Conservation (phyloP, 2,797 vertebrate species). For the Rhinichthys osculus region DNA sequence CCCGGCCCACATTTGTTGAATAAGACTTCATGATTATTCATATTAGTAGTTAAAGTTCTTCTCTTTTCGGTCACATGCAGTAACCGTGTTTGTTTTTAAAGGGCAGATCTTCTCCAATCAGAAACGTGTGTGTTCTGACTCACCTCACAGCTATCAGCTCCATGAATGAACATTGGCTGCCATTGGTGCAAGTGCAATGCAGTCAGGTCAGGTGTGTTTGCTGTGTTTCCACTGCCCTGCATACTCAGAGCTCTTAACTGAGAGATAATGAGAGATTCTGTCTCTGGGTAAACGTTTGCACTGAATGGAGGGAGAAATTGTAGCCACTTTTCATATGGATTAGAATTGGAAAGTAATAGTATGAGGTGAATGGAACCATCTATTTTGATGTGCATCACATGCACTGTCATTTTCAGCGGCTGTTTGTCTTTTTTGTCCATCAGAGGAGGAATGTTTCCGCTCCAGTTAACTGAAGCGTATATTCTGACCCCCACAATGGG, state of each 20-base stretch:
- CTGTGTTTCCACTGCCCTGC: slow-evolving; percentile 56
- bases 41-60: neutral
- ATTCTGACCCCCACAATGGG: slow-evolving; percentile 71
- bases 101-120: slow-evolving; percentile 54
- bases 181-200: slow-evolving; percentile 70
- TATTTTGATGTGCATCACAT: neutral
- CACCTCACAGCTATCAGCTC: slow-evolving; percentile 64
- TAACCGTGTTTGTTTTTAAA: slow-evolving; percentile 59
- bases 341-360: neutral
- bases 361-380: slow-evolving; percentile 10
- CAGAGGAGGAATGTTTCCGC: slow-evolving; percentile 78
- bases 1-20: neutral
- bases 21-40: neutral
- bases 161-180: slow-evolving; percentile 62
- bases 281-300: neutral
- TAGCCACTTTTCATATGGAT: neutral
- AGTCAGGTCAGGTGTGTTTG: slow-evolving; percentile 76
- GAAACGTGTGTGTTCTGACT: slow-evolving; percentile 59
- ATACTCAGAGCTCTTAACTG: slow-evolving; percentile 43
- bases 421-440: slow-evolving; percentile 23
- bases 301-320: neutral
- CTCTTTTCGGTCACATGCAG: neutral
- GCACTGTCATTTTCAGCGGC: neutral
- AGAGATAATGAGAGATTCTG: neutral
- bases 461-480: slow-evolving; percentile 78